Percentiles rank a stretch among this genome's conserved stretches.
These are phyloP conservation scores for Pelodiscus sinensis DNA, from an alignment of 2,113 vertebrate species.

Conservation along the genomic window DNA sequence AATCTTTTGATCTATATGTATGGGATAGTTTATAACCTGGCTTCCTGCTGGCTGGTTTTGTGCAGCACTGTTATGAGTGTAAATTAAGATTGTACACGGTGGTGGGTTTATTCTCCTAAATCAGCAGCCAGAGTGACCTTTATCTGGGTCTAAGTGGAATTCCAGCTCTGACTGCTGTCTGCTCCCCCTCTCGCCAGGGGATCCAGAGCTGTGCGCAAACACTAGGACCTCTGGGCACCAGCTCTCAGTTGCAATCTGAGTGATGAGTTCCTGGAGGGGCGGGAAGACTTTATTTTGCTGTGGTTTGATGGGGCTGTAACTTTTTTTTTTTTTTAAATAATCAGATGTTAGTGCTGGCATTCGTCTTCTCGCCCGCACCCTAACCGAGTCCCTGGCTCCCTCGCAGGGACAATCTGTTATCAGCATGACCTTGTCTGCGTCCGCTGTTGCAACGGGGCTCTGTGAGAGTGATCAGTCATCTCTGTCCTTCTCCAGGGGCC, in stretches of 20 bases:
- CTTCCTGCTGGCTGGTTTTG: background rate
- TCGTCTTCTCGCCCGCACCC: background rate
- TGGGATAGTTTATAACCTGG: background rate
- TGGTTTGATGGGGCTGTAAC: background rate
- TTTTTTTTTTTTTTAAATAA: background rate
- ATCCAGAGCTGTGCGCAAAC: background rate
- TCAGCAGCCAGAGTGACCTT: constrained; percentile 48
- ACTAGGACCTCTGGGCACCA: background rate
- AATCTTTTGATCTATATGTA: background rate
- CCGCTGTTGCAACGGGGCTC: accelerated
- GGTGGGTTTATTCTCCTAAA: background rate
- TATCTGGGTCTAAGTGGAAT: background rate
- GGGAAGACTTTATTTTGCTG: background rate
- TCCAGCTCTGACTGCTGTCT: background rate
- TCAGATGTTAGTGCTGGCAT: background rate
- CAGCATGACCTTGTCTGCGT: background rate
- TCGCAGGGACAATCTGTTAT: background rate
- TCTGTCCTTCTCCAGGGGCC: background rate
- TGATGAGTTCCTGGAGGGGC: constrained; percentile 22
- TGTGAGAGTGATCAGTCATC: accelerated
- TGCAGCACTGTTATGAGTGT: accelerated
- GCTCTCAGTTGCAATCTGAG: background rate
- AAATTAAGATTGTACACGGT: background rate
- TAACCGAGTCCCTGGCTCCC: background rate
- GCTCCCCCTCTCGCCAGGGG: constrained; percentile 4